Conservation (phyloP, 2,888 invertebrate species). For the Apodemia mormo region DNA sequence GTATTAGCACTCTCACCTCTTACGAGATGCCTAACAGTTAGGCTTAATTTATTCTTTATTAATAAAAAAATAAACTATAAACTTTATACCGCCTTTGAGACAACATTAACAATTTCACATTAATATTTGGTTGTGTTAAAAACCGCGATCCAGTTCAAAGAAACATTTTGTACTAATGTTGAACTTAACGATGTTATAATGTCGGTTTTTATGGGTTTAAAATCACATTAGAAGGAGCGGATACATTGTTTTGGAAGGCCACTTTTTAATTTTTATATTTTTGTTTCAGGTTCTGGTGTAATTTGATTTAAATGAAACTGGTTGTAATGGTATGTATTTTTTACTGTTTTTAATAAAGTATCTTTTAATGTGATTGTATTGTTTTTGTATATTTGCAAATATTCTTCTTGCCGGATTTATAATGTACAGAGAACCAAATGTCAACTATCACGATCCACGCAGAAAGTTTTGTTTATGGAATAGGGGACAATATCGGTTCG, state of each 20-base stretch:
- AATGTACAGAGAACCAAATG: no score
- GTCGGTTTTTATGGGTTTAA: background rate
- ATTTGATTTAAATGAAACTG: conserved; percentile 5
- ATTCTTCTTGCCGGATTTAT: no score
- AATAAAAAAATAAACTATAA: no score
- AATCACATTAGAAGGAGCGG: background rate
- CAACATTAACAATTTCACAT: background rate
- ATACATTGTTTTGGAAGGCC: background rate
- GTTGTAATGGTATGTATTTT: background rate
- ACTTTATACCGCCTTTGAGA: no score
- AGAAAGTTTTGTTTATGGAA: no score
- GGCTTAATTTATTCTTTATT: no score
- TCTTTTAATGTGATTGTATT: no score
- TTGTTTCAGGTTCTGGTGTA: conserved; percentile 3
- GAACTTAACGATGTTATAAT: conserved; percentile 5
- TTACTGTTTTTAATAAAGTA: background rate
- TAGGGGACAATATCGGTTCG: no score
- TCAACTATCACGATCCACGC: no score
- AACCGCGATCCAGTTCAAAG: background rate
- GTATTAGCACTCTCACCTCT: no score
- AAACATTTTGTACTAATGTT: background rate
- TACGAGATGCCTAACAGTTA: no score
- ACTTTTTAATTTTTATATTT: background rate
- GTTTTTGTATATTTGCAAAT: no score
- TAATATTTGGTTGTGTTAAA: background rate